These are phyloP conservation scores for Poecilobothrus nobilitatus DNA, from an alignment of 2,888 invertebrate genomes.

Conservation along the genomic window DNA sequence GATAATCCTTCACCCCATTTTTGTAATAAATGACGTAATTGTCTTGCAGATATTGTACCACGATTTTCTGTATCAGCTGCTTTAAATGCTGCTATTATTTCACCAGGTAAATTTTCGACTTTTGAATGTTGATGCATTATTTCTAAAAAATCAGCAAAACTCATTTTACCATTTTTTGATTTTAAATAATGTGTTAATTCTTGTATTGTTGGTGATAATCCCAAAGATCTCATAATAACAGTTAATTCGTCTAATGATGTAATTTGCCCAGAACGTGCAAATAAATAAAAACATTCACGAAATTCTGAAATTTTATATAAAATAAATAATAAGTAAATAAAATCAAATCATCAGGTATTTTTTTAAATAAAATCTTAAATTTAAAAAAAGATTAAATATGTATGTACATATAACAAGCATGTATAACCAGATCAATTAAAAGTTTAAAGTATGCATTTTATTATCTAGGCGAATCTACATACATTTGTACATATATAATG, in stretches of 20 bases:
- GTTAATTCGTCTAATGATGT: constrained; percentile 82
- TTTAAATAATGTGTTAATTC: constrained; percentile 78
- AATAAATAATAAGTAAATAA: constrained; percentile 15
- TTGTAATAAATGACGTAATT: constrained; percentile 76
- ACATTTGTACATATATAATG: no score
- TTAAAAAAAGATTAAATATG: not conserved
- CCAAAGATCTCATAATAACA: constrained; percentile 88
- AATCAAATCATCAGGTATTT: not conserved
- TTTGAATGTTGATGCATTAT: constrained; percentile 87
- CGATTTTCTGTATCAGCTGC: constrained; percentile 70
- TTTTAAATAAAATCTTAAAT: not conserved
- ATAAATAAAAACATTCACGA: constrained; percentile 92
- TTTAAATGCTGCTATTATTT: constrained; percentile 76
- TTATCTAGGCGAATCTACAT: no score
- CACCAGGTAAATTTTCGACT: constrained; percentile 48
- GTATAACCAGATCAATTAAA: no score
- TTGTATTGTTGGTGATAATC: constrained; percentile 86
- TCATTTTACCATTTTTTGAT: constrained; percentile 77
- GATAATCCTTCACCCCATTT: constrained; percentile 87
- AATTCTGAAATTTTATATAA: constrained; percentile 59
- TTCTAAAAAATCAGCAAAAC: constrained; percentile 90
- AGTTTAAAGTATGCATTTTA: no score
- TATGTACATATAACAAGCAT: no score
- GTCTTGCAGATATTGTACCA: constrained; percentile 69
- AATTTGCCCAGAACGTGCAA: constrained; percentile 83